Evolutionary conservation across 2,797 vertebrate genomes (phyloP).

Genomic region (Neopelma chrysocephalum): DNA sequence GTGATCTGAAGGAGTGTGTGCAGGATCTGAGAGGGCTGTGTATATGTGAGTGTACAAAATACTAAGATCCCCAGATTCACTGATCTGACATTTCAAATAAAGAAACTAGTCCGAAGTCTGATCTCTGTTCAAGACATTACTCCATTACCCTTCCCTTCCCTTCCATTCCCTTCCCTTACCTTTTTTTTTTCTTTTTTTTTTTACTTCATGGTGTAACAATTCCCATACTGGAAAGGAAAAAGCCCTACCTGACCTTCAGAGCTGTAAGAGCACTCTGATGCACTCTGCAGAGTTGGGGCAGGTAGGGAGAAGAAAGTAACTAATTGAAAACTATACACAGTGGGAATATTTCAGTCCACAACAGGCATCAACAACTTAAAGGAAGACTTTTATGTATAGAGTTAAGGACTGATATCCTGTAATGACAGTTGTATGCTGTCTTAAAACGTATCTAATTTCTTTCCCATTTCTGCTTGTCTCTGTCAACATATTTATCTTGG

Average conservation of each 20-base stretch:
- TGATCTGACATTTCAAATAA: background rate
- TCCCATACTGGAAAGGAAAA: background rate
- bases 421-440: background rate
- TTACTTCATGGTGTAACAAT: background rate
- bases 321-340: accelerated
- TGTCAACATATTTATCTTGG: background rate
- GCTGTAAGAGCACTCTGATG: background rate
- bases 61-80: background rate
- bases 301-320: background rate
- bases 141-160: too few species aligned
- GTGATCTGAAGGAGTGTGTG: background rate
- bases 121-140: background rate
- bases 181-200: background rate
- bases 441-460: background rate
- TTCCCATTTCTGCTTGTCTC: background rate
- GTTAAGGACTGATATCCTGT: background rate
- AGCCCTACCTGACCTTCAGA: background rate
- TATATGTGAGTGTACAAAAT: background rate
- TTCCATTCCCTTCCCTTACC: too few species aligned
- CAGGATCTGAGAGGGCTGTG: background rate
- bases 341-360: background rate
- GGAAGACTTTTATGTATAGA: background rate
- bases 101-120: background rate
- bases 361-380: background rate
- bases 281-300: background rate